Base-by-base conservation (phyloP, 2,797 vertebrate species). In the Sebastes minor region DNA sequence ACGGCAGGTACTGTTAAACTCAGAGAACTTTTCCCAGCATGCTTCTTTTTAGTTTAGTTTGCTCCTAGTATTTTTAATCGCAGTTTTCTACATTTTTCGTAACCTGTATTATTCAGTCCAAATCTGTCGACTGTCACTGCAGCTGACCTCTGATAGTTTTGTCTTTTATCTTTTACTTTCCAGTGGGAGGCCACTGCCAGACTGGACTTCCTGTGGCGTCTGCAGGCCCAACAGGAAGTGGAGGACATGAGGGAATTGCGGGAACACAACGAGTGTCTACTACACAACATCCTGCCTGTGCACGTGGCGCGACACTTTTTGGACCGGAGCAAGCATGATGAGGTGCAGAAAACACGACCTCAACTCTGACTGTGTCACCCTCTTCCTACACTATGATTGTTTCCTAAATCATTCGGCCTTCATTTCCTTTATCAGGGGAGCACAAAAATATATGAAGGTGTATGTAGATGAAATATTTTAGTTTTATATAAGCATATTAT, bases 141-240 rank as follows among this genome's bases (percentile, higher is more conserved):
- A 63, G 65, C 32, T 79, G 28, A 67, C 23, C 18, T 14, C 52
- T 72, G 20, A 61, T 18, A 5, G 8, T 56, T 69, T 71, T 25
- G n/a, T 53, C 6, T 35, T 35, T 12, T 76, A 6, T 59, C n/a
- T 22, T 82, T 76, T 80, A n/a, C 55, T 71, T 22, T 64, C 25
- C 67, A 97, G 96, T 95, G 96, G 95, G 96, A 96, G 77, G 94
- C 95, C 22, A 95, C 95, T 0, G 93, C 96, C 61, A 92, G 96
- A 27, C 92, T 95, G 81, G 95, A 96, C 89, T 96, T 97, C 88
- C 92, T 96, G 85, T 96, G 96, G 95, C 95, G 95, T 63, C 88
- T 96, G 64, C 94, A 96, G 86, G 95, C 95, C 71, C 95, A 95
- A 68, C 93, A 95, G 92, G 96, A 96, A 93, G 95, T 96, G 81